Evolutionary conservation across 1,140 invertebrate genomes (phyloP).

Genomic region (Goniozus legneri): DNA sequence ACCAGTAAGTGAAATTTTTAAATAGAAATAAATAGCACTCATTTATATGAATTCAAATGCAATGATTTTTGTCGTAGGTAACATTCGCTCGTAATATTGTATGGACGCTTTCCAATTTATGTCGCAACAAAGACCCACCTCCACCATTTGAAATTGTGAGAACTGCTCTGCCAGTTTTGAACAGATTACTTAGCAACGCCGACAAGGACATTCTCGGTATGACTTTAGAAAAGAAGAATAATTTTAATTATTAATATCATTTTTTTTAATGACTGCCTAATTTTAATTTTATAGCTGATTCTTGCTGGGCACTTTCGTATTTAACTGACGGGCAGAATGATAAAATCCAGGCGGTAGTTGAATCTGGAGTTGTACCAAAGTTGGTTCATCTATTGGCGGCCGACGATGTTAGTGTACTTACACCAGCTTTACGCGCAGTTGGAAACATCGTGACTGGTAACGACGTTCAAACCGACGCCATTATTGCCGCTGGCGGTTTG

Average conservation of each 20-base stretch:
- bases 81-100: conserved; percentile 61
- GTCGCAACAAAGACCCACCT: conserved; percentile 86
- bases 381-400: conserved; percentile 74
- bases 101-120: conserved; percentile 91
- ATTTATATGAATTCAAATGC: background rate
- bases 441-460: conserved; percentile 88
- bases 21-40: conserved; percentile 15
- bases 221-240: conserved; percentile 1
- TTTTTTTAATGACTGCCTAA: conserved; percentile 4
- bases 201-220: conserved; percentile 75
- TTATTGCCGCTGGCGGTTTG: conserved; percentile 78
- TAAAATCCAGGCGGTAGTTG: conserved; percentile 83
- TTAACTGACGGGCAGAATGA: conserved; percentile 92
- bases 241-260: background rate
- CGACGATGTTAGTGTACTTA: conserved; percentile 72
- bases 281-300: conserved; percentile 65
- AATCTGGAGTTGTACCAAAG: conserved; percentile 67
- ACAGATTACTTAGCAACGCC: conserved; percentile 68
- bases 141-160: conserved; percentile 74
- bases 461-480: conserved; percentile 84
- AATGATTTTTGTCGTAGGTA: conserved; percentile 24
- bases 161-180: conserved; percentile 77
- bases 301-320: conserved; percentile 96
- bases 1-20: conserved; percentile 44
- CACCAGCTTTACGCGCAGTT: conserved; percentile 83